phyloP scores from a whole-genome alignment of 2,797 vertebrate species.

The Triplophysa bombifrons region DNA sequence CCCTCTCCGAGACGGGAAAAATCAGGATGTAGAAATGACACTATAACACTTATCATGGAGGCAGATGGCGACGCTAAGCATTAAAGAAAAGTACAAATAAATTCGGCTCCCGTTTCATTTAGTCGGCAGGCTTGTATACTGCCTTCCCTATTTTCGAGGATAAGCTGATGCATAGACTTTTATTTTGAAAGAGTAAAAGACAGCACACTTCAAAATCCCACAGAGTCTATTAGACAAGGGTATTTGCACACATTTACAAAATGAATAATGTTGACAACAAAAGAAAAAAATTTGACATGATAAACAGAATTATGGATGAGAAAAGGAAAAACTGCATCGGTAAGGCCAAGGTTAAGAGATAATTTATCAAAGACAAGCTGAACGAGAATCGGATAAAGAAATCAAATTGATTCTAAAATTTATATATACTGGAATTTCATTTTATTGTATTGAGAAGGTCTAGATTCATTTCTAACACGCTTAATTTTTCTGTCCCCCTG shows the following conservation, averaged over 20 bases:
- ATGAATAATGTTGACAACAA: slow-evolving; percentile 28
- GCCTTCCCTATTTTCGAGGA: neutral
- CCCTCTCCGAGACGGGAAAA: neutral
- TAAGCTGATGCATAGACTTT: slow-evolving; percentile 57
- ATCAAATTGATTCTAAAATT: slow-evolving; percentile 52
- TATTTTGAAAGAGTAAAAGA: slow-evolving; percentile 37
- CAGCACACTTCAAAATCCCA: slow-evolving; percentile 53
- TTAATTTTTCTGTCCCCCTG: slow-evolving; percentile 47
- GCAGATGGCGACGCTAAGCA: neutral
- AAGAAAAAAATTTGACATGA: slow-evolving; percentile 10
- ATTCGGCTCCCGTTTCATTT: neutral
- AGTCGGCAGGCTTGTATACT: neutral
- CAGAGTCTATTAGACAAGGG: slow-evolving; percentile 43
- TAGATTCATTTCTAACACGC: slow-evolving; percentile 36
- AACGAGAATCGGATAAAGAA: slow-evolving; percentile 67
- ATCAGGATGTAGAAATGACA: slow-evolving; percentile 9
- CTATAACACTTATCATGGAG: neutral
- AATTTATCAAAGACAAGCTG: slow-evolving; percentile 47
- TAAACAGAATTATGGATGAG: slow-evolving; percentile 45
- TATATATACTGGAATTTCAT: slow-evolving; percentile 2
- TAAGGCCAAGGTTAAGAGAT: slow-evolving; percentile 58
- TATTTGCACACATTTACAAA: slow-evolving; percentile 48
- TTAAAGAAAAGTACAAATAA: neutral
- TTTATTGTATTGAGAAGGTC: slow-evolving; percentile 22
- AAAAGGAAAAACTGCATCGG: slow-evolving; percentile 57